Conservation (phyloP, 2,797 vertebrate species). For the Phoebastria nigripes region DNA sequence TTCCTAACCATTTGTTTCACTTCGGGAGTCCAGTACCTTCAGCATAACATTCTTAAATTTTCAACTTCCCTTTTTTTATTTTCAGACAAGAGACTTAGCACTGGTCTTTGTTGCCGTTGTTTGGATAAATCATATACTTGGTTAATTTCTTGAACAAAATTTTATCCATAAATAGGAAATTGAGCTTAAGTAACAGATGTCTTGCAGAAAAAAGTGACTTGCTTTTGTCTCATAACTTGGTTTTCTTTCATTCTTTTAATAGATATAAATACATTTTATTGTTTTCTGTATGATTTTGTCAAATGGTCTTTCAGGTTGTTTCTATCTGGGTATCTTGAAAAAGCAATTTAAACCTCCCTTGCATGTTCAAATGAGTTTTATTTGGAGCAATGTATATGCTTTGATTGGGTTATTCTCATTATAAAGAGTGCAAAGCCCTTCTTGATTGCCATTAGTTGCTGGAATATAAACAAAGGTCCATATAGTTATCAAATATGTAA, state of each 20-base stretch:
- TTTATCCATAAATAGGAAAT: background rate
- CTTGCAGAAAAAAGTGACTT: background rate
- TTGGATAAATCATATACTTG: background rate
- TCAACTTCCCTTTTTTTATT: background rate
- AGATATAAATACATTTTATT: background rate
- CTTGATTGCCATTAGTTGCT: background rate
- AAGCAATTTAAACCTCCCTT: background rate
- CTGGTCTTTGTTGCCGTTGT: background rate
- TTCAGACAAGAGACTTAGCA: background rate
- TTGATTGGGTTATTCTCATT: background rate
- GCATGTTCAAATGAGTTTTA: background rate
- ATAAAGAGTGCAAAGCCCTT: background rate
- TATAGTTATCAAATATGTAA: background rate
- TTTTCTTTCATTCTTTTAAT: background rate
- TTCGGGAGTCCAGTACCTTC: background rate
- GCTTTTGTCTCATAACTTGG: background rate
- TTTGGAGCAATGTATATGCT: background rate
- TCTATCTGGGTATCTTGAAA: background rate
- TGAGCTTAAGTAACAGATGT: background rate
- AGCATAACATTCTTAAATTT: background rate
- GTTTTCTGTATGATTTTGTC: background rate
- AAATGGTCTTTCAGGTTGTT: background rate
- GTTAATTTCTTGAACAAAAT: background rate
- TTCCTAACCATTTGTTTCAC: background rate
- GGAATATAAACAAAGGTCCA: background rate